Conservation (phyloP, 2,888 invertebrate genomes). For the Eledona agricola region DNA sequence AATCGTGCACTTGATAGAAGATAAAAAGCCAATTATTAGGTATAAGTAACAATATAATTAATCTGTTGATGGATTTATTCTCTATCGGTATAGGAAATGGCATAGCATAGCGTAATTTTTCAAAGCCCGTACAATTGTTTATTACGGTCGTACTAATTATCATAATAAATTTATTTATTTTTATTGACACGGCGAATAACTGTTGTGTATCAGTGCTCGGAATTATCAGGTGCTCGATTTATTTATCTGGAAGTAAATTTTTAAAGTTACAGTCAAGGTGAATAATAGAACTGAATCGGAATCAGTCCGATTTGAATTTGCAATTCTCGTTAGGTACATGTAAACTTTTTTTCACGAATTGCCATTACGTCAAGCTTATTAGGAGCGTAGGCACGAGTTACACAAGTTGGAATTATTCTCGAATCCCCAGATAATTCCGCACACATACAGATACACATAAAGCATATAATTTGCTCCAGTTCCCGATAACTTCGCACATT, state of each 20-base stretch:
- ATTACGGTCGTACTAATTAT: constrained; percentile 15
- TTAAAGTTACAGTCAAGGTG: constrained; percentile 6
- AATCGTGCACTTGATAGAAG: too few species aligned
- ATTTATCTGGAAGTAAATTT: constrained; percentile 12
- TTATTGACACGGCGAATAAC: constrained; percentile 17
- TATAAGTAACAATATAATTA: constrained; percentile 12
- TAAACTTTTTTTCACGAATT: too few species aligned
- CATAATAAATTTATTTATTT: constrained; percentile 28
- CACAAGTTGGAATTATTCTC: constrained; percentile 22
- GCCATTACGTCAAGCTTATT: constrained; percentile 9
- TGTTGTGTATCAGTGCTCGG: constrained; percentile 6
- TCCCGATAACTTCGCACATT: constrained; percentile 31
- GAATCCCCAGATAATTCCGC: constrained; percentile 21
- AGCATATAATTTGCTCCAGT: constrained; percentile 31
- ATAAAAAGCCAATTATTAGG: too few species aligned
- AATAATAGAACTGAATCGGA: constrained; percentile 10
- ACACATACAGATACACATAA: constrained; percentile 8
- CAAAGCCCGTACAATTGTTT: constrained; percentile 16
- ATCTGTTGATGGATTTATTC: constrained; percentile 18
- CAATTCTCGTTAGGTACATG: constrained; percentile 10
- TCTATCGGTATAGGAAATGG: constrained; percentile 10
- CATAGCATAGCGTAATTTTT: constrained; percentile 15
- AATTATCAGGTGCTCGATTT: constrained; percentile 17
- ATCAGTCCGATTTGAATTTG: constrained; percentile 18
- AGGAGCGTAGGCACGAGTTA: constrained; percentile 20